Evolutionary conservation across 2,888 invertebrate species (phyloP).

Genomic region (Apocheima hispidaria): DNA sequence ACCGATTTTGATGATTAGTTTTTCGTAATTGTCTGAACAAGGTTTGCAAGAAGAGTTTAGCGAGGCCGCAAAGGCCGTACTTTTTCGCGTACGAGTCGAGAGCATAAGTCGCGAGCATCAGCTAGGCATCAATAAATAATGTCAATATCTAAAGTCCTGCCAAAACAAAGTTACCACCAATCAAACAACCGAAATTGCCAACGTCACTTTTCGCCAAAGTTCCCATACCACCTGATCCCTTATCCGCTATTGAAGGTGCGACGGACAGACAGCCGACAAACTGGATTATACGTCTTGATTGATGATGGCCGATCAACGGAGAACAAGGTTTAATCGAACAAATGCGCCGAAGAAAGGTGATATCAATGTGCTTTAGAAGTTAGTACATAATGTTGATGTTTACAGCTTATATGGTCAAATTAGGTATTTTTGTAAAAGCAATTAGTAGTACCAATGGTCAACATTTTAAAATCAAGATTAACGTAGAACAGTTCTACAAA

Average conservation of each 20-base stretch:
- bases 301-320: slow-evolving; percentile 55
- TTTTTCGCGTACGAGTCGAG: too few relatives aligned
- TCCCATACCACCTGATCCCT: slow-evolving; percentile 25
- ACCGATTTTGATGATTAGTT: too few relatives aligned
- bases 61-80: too few relatives aligned
- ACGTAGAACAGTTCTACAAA: too few relatives aligned
- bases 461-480: too few relatives aligned
- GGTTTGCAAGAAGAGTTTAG: too few relatives aligned
- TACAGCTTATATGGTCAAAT: too few relatives aligned
- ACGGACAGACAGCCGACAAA: slow-evolving; percentile 71
- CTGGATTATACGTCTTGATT: slow-evolving; percentile 77
- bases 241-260: slow-evolving; percentile 45
- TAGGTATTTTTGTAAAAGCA: too few relatives aligned
- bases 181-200: background rate
- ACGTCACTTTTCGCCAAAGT: slow-evolving; percentile 15
- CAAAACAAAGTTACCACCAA: background rate
- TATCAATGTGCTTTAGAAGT: background rate
- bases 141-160: background rate
- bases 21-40: too few relatives aligned
- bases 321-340: slow-evolving; percentile 4
- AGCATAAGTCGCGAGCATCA: too few relatives aligned
- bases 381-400: background rate
- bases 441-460: too few relatives aligned
- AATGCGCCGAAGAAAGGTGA: background rate
- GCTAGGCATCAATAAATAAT: too few relatives aligned